Percentiles rank a stretch among this genome's conserved stretches.
phyloP scores from a whole-genome alignment of 2,888 invertebrate species.

The Eulithis testata region DNA sequence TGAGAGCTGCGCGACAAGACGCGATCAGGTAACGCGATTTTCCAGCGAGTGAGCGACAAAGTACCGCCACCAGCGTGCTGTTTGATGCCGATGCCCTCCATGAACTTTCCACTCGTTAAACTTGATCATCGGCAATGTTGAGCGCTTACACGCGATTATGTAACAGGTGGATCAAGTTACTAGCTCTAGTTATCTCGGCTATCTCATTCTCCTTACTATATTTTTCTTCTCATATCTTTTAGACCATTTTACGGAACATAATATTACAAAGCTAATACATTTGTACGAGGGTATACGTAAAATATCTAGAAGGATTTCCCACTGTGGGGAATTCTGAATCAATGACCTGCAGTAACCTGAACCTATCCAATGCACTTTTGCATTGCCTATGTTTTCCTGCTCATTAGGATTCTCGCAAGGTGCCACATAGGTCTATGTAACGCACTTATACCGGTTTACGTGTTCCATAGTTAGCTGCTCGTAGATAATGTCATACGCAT shows the following conservation, averaged over 20 bases:
- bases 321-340: constrained; percentile 27
- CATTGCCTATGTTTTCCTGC: constrained; percentile 46
- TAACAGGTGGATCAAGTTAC: constrained; percentile 60
- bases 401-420: constrained; percentile 43
- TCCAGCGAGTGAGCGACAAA: constrained; percentile 69
- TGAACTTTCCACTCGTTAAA: constrained; percentile 81
- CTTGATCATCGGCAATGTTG: constrained; percentile 76
- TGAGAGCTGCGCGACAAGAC: constrained; percentile 44
- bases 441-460: constrained; percentile 60
- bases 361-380: constrained; percentile 41
- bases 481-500: constrained; percentile 78
- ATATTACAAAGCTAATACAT: not conserved
- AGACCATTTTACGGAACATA: not conserved
- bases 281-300: not conserved
- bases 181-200: constrained; percentile 32
- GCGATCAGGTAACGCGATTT: constrained; percentile 70
- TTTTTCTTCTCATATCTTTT: not conserved
- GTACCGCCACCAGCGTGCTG: constrained; percentile 56
- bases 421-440: constrained; percentile 49
- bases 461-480: constrained; percentile 62
- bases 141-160: constrained; percentile 54
- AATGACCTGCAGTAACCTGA: constrained; percentile 43
- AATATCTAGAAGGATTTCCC: constrained; percentile 36
- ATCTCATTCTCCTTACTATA: constrained; percentile 1
- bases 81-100: constrained; percentile 68